phyloP scores from a whole-genome alignment of 2,888 invertebrate genomes.

The Chalcosyrphus nemorum region DNA sequence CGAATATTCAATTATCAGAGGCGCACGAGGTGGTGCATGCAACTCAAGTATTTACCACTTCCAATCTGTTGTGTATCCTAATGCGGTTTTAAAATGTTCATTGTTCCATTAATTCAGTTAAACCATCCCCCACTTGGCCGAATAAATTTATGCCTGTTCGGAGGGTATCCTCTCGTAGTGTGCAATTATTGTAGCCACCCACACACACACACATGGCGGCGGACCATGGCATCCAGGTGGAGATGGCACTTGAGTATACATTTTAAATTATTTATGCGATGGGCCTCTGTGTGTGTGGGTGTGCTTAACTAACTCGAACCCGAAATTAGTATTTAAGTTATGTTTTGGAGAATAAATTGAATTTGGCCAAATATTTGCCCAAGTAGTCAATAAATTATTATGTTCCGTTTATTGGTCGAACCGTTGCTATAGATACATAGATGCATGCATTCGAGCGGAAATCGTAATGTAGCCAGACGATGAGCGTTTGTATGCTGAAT shows the following conservation, averaged over 20 bases:
- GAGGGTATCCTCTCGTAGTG: no score
- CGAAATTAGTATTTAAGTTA: conserved; percentile 72
- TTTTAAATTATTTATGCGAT: conserved; percentile 49
- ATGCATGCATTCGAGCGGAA: background rate
- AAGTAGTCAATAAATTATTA: conserved; percentile 71
- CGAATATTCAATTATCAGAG: conserved; percentile 62
- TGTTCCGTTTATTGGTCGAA: conserved; percentile 58
- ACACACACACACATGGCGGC: no score
- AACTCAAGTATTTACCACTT: conserved; percentile 65
- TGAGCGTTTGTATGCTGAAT: background rate
- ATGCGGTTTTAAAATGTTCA: conserved; percentile 69
- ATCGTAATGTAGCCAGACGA: background rate
- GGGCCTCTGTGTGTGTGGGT: background rate
- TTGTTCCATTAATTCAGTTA: conserved; percentile 70
- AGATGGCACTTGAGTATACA: conserved; percentile 29
- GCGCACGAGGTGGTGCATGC: conserved; percentile 21
- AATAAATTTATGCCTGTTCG: conserved; percentile 3
- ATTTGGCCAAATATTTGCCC: conserved; percentile 66
- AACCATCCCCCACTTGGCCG: background rate
- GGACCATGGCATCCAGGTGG: background rate
- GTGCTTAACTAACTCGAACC: conserved; percentile 48
- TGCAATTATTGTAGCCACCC: conserved; percentile 44
- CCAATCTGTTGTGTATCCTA: conserved; percentile 67
- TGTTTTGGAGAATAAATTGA: conserved; percentile 65
- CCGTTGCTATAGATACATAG: background rate